A percentile compares a stretch with the other conserved stretches of the same genome.
phyloP scores from a whole-genome alignment of 2,113 vertebrate genomes.

The Chionodraco myersi region DNA sequence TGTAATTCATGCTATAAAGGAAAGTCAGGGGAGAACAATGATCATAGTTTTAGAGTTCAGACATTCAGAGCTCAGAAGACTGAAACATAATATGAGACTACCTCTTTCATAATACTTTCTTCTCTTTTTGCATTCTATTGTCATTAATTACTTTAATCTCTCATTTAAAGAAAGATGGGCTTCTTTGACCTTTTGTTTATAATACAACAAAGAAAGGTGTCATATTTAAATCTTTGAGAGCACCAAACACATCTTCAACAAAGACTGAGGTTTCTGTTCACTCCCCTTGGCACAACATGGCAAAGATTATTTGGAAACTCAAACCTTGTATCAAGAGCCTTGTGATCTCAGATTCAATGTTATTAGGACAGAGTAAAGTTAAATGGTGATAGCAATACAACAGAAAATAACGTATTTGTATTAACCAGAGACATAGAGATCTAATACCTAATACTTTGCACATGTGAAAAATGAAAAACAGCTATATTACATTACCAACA shows the following conservation, averaged over 20 bases:
- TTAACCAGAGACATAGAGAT: too few species aligned
- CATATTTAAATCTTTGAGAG: slow-evolving; percentile 52
- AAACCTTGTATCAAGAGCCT: not conserved
- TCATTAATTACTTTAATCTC: slow-evolving; percentile 21
- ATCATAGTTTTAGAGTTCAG: not conserved
- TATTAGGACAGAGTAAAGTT: not conserved
- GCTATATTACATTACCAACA: too few species aligned
- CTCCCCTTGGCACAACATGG: slow-evolving; percentile 40
- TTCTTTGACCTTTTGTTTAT: slow-evolving; percentile 19
- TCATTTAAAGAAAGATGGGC: slow-evolving; percentile 6
- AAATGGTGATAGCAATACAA: not conserved
- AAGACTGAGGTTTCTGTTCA: slow-evolving; percentile 59
- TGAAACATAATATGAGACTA: slow-evolving; percentile 12
- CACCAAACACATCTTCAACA: slow-evolving; percentile 38
- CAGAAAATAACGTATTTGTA: not conserved
- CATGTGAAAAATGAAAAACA: too few species aligned
- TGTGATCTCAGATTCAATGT: not conserved
- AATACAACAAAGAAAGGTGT: slow-evolving; percentile 36
- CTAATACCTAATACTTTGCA: too few species aligned
- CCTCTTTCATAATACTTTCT: slow-evolving; percentile 17
- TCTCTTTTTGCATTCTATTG: slow-evolving; percentile 21
- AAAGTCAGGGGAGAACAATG: not conserved
- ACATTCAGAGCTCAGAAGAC: not conserved
- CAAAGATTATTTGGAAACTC: slow-evolving; percentile 26
- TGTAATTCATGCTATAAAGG: not conserved